Percentiles rank a stretch among this genome's conserved stretches.
Evolutionary conservation across 2,888 invertebrate species (phyloP).

Genomic region (Diabrotica balteata): DNA sequence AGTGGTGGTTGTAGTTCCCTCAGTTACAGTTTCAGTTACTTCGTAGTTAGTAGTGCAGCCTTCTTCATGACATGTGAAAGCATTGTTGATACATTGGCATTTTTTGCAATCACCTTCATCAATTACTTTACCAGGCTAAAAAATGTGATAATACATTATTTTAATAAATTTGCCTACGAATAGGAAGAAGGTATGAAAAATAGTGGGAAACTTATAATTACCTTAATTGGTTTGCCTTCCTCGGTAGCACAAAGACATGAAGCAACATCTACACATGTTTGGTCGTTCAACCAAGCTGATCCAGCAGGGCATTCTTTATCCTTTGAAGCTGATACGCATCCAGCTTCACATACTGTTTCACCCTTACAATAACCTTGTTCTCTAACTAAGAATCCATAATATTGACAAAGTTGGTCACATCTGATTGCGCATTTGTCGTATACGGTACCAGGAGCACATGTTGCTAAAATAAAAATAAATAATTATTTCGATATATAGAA

Average conservation of each 20-base stretch:
- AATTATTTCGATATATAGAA: too few species aligned
- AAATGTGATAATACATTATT: neutral
- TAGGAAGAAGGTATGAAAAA: too few species aligned
- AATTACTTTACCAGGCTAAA: slow-evolving; percentile 73
- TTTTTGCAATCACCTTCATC: slow-evolving; percentile 69
- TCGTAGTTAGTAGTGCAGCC: slow-evolving; percentile 19
- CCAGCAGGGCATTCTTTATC: slow-evolving; percentile 64
- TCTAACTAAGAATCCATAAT: slow-evolving; percentile 64
- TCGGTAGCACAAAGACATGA: slow-evolving; percentile 80
- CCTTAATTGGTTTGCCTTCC: slow-evolving; percentile 71
- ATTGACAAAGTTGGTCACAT: slow-evolving; percentile 75
- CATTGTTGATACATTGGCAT: slow-evolving; percentile 84
- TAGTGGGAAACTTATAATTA: slow-evolving; percentile 47
- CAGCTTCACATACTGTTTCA: slow-evolving; percentile 58
- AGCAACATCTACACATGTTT: slow-evolving; percentile 73
- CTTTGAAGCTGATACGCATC: slow-evolving; percentile 51
- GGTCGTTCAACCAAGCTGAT: slow-evolving; percentile 74
- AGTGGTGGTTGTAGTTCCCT: neutral
- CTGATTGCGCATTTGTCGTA: slow-evolving; percentile 75
- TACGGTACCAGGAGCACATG: slow-evolving; percentile 62
- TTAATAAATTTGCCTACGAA: too few species aligned
- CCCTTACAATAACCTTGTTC: slow-evolving; percentile 60
- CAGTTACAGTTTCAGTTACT: neutral
- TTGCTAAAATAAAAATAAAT: slow-evolving; percentile 25
- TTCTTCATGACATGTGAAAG: slow-evolving; percentile 70